Base-by-base conservation (phyloP, 2,888 invertebrate species). In the Rapana venosa region DNA sequence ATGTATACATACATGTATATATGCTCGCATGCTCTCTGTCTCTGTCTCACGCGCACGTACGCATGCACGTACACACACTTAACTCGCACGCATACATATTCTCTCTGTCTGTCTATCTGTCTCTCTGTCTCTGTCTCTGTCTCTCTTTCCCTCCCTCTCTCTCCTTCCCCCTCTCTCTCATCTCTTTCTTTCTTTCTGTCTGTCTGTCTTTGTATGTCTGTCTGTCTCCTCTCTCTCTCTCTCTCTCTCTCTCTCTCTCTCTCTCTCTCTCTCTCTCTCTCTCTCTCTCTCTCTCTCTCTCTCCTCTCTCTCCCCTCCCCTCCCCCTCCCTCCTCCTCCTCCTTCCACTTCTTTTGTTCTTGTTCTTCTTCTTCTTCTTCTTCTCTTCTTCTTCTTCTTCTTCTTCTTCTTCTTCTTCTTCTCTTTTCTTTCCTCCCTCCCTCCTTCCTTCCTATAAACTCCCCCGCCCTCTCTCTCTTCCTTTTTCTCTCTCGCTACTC, bases 21-120 rank as follows among this genome's bases (percentile, higher is more conserved):
- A n/a, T n/a, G 66, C 83, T 84, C 88, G 81, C 88, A 4, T 30
- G 15, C 87, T 58, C 70, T 87, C 74, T 35, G 32, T 88, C 88
- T 77, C 88, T 88, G 58, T 77, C 88, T 88, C 81, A 20, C 81
- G 81, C 81, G 26, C 77, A 36, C 77, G 30, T 77, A 22, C 36
- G 26, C 77, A 47, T 77, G 61, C 17, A 11, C 17, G 61, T 61
- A 61, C n/a, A 17, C 61, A 15, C 61, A 15, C 61, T n/a, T n/a
- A n/a, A n/a, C n/a, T n/a, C n/a, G n/a, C n/a, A n/a, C n/a, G n/a
- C n/a, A n/a, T n/a, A n/a, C n/a, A n/a, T n/a, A n/a, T n/a, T 74
- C n/a, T 74, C 74, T 74, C n/a, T 26, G 74, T 74, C 74, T 74
- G n/a, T 83, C 32, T 83, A 26, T 83, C 26, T 83, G 36, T 47